Conservation (phyloP, 2,113 vertebrate species). For the Catagonus wagneri region DNA sequence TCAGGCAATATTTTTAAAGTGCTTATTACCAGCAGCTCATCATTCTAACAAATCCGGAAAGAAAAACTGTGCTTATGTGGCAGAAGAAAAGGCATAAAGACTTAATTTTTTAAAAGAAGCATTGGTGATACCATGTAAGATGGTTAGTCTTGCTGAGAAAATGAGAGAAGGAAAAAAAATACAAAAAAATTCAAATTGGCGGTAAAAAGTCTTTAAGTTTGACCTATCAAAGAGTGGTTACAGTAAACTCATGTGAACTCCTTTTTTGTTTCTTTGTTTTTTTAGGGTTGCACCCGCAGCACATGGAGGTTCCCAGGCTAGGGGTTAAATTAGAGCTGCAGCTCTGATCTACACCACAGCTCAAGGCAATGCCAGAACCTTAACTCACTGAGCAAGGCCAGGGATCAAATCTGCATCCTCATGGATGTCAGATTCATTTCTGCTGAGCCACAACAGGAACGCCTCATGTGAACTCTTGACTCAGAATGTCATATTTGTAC, state of each 20-base stretch:
- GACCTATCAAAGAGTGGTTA: not conserved
- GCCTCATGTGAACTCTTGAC: no score
- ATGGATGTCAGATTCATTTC: no score
- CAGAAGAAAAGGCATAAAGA: not conserved
- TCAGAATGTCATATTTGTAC: not conserved
- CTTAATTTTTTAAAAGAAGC: not conserved
- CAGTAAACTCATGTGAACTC: not conserved
- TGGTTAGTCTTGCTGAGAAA: not conserved
- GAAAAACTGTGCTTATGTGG: not conserved
- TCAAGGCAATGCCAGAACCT: no score
- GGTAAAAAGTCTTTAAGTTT: not conserved
- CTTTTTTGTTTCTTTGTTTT: no score
- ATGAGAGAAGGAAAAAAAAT: not conserved
- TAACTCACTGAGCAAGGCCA: no score
- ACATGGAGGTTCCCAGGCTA: no score
- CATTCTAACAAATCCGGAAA: not conserved
- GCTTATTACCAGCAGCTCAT: not conserved
- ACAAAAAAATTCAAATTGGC: slow-evolving; percentile 6
- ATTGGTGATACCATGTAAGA: not conserved
- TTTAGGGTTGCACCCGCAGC: no score
- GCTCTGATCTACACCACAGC: no score
- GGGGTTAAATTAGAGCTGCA: no score
- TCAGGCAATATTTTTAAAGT: not conserved
- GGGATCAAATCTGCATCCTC: no score
- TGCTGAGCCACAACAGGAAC: no score